phyloP scores from a whole-genome alignment of 2,888 invertebrate genomes.

The Euclidia mi region DNA sequence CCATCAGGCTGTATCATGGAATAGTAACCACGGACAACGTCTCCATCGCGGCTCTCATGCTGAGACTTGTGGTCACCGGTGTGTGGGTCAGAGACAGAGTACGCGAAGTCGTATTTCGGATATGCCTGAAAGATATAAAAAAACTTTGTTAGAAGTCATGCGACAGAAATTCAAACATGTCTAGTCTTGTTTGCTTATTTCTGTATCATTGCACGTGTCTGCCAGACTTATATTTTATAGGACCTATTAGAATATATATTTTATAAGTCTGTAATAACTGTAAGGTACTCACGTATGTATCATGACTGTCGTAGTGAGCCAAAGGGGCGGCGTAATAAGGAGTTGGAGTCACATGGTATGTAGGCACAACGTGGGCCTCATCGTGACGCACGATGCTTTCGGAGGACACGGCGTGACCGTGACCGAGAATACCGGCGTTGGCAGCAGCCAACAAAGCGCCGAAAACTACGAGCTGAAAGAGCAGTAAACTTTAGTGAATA shows the following conservation, averaged over 20 bases:
- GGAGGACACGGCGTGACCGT: slow-evolving; percentile 75
- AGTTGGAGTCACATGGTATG: slow-evolving; percentile 55
- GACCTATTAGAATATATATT: no score
- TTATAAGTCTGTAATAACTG: no score
- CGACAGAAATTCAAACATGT: no score
- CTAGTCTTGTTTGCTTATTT: no score
- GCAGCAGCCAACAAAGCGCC: slow-evolving; percentile 80
- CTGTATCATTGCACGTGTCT: no score
- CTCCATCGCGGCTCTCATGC: slow-evolving; percentile 81
- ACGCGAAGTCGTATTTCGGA: slow-evolving; percentile 71
- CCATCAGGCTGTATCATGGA: slow-evolving; percentile 82
- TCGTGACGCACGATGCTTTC: slow-evolving; percentile 78
- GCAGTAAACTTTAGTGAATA: no score
- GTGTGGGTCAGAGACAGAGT: slow-evolving; percentile 84
- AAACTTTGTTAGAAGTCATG: no score
- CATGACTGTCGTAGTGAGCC: slow-evolving; percentile 54
- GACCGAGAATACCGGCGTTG: slow-evolving; percentile 80
- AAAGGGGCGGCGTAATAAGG: slow-evolving; percentile 38
- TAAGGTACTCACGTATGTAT: slow-evolving; percentile 51
- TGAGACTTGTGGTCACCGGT: slow-evolving; percentile 85
- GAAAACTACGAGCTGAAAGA: slow-evolving; percentile 78
- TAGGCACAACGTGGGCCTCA: slow-evolving; percentile 61
- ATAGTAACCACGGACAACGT: slow-evolving; percentile 80
- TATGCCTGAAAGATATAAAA: slow-evolving; percentile 63
- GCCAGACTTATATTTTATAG: no score